Conservation (phyloP, 2,113 vertebrate genomes). For the Microcebus tavaratra region DNA sequence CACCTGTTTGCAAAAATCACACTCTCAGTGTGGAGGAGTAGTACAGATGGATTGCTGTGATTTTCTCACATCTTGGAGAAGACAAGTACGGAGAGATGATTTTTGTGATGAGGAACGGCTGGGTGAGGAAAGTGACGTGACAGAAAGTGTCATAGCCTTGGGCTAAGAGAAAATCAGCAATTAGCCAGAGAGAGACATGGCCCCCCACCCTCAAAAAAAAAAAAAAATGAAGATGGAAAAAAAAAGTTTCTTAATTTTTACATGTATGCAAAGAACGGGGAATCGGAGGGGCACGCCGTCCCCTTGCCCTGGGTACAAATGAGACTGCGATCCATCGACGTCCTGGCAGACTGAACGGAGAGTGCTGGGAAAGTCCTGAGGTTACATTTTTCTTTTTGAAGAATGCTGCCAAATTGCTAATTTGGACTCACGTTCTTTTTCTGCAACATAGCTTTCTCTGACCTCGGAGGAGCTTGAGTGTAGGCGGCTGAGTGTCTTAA, state of each 20-base stretch:
- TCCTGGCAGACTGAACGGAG: slow-evolving; percentile 38
- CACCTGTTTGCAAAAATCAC: background rate
- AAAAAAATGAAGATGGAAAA: slow-evolving; percentile 50
- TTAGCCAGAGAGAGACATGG: slow-evolving; percentile 42
- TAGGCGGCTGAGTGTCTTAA: slow-evolving; percentile 58
- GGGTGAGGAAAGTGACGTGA: slow-evolving; percentile 54
- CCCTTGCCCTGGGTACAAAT: background rate
- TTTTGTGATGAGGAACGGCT: slow-evolving; percentile 46
- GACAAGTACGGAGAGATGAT: background rate
- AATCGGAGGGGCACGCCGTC: background rate
- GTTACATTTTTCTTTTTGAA: slow-evolving; percentile 72
- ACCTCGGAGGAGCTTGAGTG: slow-evolving; percentile 67
- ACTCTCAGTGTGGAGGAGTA: background rate
- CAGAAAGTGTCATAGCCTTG: slow-evolving; percentile 64
- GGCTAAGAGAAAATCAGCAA: slow-evolving; percentile 73
- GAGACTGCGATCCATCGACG: background rate
- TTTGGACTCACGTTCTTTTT: slow-evolving; percentile 64
- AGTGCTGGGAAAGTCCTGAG: slow-evolving; percentile 44
- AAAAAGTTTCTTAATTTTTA: slow-evolving; percentile 58
- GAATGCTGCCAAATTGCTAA: slow-evolving; percentile 69
- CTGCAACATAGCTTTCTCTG: slow-evolving; percentile 66
- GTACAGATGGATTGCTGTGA: background rate
- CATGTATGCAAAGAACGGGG: background rate
- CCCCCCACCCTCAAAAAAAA: background rate
- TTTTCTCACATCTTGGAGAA: slow-evolving; percentile 41